phyloP scores from a whole-genome alignment of 2,797 vertebrate species.

The Sebastes paucispinis region DNA sequence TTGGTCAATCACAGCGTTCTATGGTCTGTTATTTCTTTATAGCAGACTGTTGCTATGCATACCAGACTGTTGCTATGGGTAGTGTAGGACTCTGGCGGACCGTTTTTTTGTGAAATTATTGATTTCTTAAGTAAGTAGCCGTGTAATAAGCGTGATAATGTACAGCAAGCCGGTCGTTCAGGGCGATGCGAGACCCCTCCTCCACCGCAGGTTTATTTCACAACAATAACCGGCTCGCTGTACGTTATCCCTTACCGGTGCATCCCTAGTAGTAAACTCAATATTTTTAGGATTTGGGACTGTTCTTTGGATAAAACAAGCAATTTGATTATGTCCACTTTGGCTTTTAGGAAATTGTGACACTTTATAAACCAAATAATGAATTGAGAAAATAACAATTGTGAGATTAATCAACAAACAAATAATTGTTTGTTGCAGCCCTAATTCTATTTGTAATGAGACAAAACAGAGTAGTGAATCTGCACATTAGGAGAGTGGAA shows the following conservation, averaged over 20 bases:
- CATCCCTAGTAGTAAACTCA: too few species aligned
- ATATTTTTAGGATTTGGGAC: background rate
- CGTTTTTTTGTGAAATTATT: rapidly evolving
- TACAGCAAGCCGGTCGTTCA: too few species aligned
- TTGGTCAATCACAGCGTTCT: too few species aligned
- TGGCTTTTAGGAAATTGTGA: background rate
- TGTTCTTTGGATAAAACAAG: background rate
- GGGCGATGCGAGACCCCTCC: too few species aligned
- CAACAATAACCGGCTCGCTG: background rate
- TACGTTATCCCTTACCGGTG: too few species aligned
- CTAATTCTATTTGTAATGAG: background rate
- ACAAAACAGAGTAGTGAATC: background rate
- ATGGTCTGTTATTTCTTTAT: too few species aligned
- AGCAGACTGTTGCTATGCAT: too few species aligned
- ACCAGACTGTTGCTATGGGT: too few species aligned
- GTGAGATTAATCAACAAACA: background rate
- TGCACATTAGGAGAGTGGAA: background rate
- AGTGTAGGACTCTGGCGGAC: too few species aligned
- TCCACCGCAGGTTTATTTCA: too few species aligned
- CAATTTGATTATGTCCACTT: background rate
- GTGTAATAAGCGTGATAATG: too few species aligned
- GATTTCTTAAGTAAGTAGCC: too few species aligned
- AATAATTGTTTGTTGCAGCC: background rate
- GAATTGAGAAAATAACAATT: background rate
- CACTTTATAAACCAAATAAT: background rate